Evolutionary conservation across 2,888 invertebrate genomes (phyloP).

Genomic region (Netelia melanura): DNA sequence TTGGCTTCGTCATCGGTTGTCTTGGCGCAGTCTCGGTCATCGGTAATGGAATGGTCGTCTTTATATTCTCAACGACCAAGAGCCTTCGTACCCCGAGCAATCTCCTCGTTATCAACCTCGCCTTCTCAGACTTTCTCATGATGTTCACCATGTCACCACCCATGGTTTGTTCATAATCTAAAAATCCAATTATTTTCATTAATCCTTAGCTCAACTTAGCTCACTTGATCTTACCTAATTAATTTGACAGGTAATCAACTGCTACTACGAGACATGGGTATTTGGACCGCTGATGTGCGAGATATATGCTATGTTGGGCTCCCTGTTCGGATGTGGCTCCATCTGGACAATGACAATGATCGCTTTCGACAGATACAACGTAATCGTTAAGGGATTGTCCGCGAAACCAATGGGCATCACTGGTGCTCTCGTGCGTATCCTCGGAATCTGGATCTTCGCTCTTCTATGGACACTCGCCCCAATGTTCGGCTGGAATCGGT

Average conservation of each 20-base stretch:
- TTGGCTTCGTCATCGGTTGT: slow-evolving; percentile 92
- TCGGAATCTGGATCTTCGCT: slow-evolving; percentile 92
- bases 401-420: slow-evolving; percentile 94
- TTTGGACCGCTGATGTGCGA: slow-evolving; percentile 93
- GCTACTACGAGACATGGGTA: slow-evolving; percentile 90
- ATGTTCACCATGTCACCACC: slow-evolving; percentile 93
- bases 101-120: slow-evolving; percentile 95
- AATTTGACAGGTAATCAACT: slow-evolving; percentile 87
- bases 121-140: slow-evolving; percentile 96
- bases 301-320: slow-evolving; percentile 94
- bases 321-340: slow-evolving; percentile 94
- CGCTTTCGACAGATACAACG: slow-evolving; percentile 96
- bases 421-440: slow-evolving; percentile 91
- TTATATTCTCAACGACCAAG: slow-evolving; percentile 91
- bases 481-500: slow-evolving; percentile 95
- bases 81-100: slow-evolving; percentile 95
- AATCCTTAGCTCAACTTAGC: no score
- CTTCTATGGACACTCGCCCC: slow-evolving; percentile 93
- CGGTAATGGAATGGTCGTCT: slow-evolving; percentile 91
- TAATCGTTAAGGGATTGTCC: slow-evolving; percentile 92
- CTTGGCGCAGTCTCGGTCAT: slow-evolving; percentile 90
- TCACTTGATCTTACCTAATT: no score
- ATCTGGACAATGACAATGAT: slow-evolving; percentile 98
- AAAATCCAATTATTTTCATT: no score
- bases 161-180: slow-evolving; percentile 85